Percentiles rank a stretch among this genome's conserved stretches.
Conservation (phyloP, 2,888 invertebrate species). For the Chymomyza procnemis region DNA sequence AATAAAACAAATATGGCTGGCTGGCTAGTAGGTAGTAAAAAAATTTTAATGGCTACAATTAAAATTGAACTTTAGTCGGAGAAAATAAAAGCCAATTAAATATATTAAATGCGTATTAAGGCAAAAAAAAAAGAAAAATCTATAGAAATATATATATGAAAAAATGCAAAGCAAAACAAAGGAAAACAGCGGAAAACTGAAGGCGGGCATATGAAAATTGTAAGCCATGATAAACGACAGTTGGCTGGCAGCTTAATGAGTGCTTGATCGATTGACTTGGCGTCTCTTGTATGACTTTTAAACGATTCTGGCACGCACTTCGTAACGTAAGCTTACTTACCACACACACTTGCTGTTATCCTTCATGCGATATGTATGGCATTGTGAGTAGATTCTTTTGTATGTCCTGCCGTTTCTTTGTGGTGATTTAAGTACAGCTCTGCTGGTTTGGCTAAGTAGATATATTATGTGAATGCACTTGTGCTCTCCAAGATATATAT, state of each 20-base stretch:
- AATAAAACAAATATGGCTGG: no score
- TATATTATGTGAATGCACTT: neutral
- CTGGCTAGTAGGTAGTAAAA: slow-evolving; percentile 30
- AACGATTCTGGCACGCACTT: neutral
- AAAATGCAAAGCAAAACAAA: neutral
- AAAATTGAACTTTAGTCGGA: slow-evolving; percentile 31
- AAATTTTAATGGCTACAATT: slow-evolving; percentile 22
- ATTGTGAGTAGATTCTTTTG: neutral
- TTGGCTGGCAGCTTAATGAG: neutral
- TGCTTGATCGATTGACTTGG: neutral
- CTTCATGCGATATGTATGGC: neutral
- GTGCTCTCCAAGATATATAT: no score
- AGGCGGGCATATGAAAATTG: neutral
- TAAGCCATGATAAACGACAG: neutral
- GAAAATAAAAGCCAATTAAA: slow-evolving; percentile 24
- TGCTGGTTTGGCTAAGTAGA: neutral
- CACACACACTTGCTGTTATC: neutral
- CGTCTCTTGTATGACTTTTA: neutral
- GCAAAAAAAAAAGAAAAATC: neutral
- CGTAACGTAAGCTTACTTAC: no score
- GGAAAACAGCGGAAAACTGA: neutral
- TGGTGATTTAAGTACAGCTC: no score
- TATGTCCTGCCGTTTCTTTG: neutral
- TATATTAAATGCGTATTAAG: slow-evolving; percentile 18
- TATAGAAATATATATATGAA: neutral